Conservation (phyloP, 2,113 vertebrate species). For the Taurulus bubalis region DNA sequence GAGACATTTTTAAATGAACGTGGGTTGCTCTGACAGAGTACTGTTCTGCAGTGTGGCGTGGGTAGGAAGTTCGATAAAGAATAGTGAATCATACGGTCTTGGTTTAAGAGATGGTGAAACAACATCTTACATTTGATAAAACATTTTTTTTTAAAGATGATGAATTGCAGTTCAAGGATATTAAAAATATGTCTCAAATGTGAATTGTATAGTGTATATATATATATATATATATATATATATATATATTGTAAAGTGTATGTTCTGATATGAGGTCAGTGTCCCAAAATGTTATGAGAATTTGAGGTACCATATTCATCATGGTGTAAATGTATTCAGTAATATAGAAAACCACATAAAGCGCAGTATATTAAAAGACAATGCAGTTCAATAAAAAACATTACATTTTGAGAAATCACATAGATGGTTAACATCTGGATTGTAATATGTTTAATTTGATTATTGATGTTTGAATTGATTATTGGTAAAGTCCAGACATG, state of each 20-base stretch:
- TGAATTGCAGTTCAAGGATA: background rate
- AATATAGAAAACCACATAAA: background rate
- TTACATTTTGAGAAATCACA: background rate
- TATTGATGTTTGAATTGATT: too few relatives aligned
- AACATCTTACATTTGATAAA: slow-evolving; percentile 57
- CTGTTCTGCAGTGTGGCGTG: slow-evolving; percentile 79
- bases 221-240: too few relatives aligned
- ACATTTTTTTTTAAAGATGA: background rate
- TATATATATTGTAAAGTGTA: background rate
- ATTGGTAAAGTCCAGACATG: background rate
- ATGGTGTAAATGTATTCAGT: background rate
- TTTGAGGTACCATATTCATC: background rate
- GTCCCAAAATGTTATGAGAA: background rate
- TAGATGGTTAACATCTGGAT: background rate
- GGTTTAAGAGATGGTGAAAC: slow-evolving; percentile 60
- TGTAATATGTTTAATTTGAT: background rate
- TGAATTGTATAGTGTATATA: too few relatives aligned
- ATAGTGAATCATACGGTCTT: slow-evolving; percentile 80
- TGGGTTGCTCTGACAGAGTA: slow-evolving; percentile 80
- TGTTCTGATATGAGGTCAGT: background rate
- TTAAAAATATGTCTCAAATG: background rate
- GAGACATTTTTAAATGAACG: slow-evolving; percentile 82
- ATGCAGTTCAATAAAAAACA: background rate
- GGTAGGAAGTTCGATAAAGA: slow-evolving; percentile 78
- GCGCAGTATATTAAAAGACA: background rate